phyloP scores from a whole-genome alignment of 1,140 invertebrate genomes.

The Microplitis demolitor region DNA sequence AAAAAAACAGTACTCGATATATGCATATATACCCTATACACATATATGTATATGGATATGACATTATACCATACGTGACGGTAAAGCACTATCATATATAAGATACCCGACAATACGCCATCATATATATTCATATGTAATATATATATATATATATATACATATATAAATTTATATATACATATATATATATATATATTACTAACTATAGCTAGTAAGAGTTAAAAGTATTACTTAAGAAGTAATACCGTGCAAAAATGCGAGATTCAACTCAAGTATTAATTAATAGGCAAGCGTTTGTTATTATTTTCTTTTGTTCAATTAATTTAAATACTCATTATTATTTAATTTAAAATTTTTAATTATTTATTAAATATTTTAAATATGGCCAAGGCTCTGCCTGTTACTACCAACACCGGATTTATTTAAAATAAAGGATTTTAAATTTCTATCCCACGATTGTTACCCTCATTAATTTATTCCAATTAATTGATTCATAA shows the following conservation, averaged over 20 bases:
- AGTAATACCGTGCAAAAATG: slow-evolving; percentile 42
- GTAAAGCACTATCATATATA: slow-evolving; percentile 37
- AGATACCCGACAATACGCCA: slow-evolving; percentile 14
- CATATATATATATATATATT: too few species aligned
- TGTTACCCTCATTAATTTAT: neutral
- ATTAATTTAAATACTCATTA: slow-evolving; percentile 33
- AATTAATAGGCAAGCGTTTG: too few species aligned
- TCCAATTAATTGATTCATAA: neutral
- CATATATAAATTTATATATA: neutral
- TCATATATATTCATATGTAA: too few species aligned
- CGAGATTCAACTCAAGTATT: slow-evolving; percentile 29
- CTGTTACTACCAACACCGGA: slow-evolving; percentile 26
- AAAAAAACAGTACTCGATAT: neutral
- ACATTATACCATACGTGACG: slow-evolving; percentile 37
- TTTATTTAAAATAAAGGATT: neutral
- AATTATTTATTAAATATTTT: neutral
- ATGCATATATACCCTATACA: slow-evolving; percentile 33
- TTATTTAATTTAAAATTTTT: slow-evolving; percentile 12
- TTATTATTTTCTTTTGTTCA: neutral
- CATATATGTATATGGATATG: slow-evolving; percentile 43
- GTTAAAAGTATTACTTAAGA: slow-evolving; percentile 28
- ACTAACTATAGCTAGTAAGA: slow-evolving; percentile 22
- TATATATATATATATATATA: slow-evolving; percentile 29
- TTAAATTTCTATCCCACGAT: neutral
- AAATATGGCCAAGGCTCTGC: slow-evolving; percentile 35